Evolutionary conservation across 2,113 vertebrate genomes (phyloP), one percentile per base, ranked within the genome.

Genomic region (Phalacrocorax pelagicus): DNA sequence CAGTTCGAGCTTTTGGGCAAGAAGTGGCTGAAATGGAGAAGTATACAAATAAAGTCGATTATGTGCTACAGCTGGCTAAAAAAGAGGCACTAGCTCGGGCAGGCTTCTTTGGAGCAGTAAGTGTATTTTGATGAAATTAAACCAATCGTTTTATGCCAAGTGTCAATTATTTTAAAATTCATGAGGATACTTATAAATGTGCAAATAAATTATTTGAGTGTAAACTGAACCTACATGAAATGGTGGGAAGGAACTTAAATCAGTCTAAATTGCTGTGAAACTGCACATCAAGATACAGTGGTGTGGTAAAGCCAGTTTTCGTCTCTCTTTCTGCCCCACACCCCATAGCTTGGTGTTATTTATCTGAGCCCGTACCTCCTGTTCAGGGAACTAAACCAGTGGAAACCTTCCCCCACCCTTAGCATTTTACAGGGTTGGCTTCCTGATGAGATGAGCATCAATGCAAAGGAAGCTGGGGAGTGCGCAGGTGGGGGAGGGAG

Each of bases 1-100:
- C 99, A 11, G 99, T 99, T 82, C 98, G 99, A 81, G 99, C 99
- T 71, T 99, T 99, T 92, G 99, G 99, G 40, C 99, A 99, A 96
- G 99, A 99, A 97, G 75, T 98, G 92, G 97, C 97, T 17, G 99
- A 99, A 95, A 98, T 99, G 81, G 81, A 96, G 77, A 98, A 97
- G 44, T 99, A 99, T 44, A 95, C 91, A 46, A 92, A 94, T 92
- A 99, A 98, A 96, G 97, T 98, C 42, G 98, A 99, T 79, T 42
- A 95, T 3, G 98, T 99, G 86, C 97, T 99, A 65, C 97, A 97
- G 14, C 96, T 99, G 92, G 98, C 99, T 70, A 98, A 81, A 91
- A 99, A 98, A 81, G 99, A 99, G 91, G 99, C 99, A 6, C 9
- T 98, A 6, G 96, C 98, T 51, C 97, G 98, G 36, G 98, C 99